Conservation (phyloP, 1,140 invertebrate species). For the Fopius arisanus region DNA sequence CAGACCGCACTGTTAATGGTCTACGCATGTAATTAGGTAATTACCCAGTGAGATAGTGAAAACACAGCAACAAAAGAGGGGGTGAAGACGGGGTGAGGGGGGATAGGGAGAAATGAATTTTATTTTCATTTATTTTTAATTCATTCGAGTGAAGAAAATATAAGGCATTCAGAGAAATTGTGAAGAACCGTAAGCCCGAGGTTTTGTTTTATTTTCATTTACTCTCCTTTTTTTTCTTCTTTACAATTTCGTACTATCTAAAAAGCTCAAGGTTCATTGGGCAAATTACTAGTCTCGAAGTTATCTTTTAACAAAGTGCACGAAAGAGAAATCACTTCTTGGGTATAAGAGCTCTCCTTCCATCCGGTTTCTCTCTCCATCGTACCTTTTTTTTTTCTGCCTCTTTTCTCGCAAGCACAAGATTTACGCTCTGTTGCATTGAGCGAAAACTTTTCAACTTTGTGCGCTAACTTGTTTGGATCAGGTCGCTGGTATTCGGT, state of each 20-base stretch:
- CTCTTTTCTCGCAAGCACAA: background rate
- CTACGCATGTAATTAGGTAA: conserved; percentile 14
- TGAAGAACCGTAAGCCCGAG: background rate
- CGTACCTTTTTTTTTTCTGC: background rate
- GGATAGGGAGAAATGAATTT: background rate
- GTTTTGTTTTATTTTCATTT: background rate
- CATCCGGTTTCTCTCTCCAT: background rate
- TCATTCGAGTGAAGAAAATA: background rate
- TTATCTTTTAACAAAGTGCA: conserved; percentile 15
- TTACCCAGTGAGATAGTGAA: conserved; percentile 3
- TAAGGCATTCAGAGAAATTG: background rate
- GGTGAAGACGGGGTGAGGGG: no score
- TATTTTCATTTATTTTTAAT: background rate
- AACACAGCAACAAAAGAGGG: conserved; percentile 1
- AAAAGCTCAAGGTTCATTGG: conserved; percentile 9
- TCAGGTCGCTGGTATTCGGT: background rate
- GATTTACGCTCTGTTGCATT: conserved; percentile 19
- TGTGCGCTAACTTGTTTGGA: conserved; percentile 1
- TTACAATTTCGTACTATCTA: background rate
- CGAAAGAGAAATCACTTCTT: conserved; percentile 7
- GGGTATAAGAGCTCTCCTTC: background rate
- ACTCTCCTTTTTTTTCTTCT: background rate
- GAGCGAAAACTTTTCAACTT: conserved; percentile 15
- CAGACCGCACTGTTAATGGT: conserved; percentile 8
- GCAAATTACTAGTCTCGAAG: conserved; percentile 10